Evolutionary conservation across 2,888 invertebrate genomes (phyloP).

Genomic region (Cheilosia variabilis): DNA sequence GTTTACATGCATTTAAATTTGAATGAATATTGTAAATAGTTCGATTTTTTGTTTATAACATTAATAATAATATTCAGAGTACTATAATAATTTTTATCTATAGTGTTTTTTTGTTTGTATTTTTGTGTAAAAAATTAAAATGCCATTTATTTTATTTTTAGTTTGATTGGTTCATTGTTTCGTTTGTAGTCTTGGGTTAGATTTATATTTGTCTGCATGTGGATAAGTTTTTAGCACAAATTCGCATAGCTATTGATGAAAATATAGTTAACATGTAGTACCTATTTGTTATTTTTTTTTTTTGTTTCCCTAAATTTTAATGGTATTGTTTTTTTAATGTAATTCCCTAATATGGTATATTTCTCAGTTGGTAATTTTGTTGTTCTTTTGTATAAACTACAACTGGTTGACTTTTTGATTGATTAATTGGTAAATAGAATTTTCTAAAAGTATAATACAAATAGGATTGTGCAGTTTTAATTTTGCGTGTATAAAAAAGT

Average conservation of each 20-base stretch:
- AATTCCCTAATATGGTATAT: slow-evolving; percentile 64
- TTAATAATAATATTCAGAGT: slow-evolving; percentile 19
- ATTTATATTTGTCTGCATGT: slow-evolving; percentile 23
- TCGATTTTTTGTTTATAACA: slow-evolving; percentile 17
- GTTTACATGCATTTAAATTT: slow-evolving; percentile 30
- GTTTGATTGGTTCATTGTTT: slow-evolving; percentile 75
- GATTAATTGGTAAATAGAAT: slow-evolving; percentile 51
- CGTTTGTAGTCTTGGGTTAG: slow-evolving; percentile 69
- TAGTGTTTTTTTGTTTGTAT: slow-evolving; percentile 16
- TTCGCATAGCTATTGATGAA: slow-evolving; percentile 37
- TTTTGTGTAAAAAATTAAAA: slow-evolving; percentile 67
- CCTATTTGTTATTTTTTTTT: slow-evolving; percentile 23
- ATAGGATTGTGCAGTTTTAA: slow-evolving; percentile 74
- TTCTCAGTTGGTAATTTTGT: slow-evolving; percentile 22
- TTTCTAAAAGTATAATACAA: slow-evolving; percentile 66
- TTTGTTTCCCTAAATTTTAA: slow-evolving; percentile 51
- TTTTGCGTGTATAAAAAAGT: slow-evolving; percentile 71
- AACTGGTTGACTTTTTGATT: slow-evolving; percentile 60
- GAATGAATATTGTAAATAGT: slow-evolving; percentile 69
- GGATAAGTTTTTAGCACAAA: slow-evolving; percentile 45
- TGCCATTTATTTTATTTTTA: slow-evolving; percentile 53
- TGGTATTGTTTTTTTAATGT: slow-evolving; percentile 17
- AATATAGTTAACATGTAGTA: slow-evolving; percentile 35
- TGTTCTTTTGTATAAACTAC: slow-evolving; percentile 64
- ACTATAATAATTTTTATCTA: slow-evolving; percentile 4